Base-by-base conservation (phyloP, 2,888 invertebrate genomes). In the Troides aeacus region DNA sequence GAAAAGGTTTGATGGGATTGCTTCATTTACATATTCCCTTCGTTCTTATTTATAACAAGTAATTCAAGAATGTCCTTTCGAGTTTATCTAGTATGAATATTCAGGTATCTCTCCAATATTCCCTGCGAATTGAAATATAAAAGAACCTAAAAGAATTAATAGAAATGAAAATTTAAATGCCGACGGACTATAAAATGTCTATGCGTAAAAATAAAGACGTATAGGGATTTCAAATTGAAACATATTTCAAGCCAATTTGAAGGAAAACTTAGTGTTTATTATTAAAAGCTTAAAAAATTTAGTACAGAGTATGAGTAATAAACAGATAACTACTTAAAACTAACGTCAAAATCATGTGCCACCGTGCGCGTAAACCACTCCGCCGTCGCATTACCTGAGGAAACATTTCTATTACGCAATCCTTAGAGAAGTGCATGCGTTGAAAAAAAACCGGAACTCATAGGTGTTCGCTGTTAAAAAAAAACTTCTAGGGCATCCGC, bases 401-500 rank as follows among this genome's bases (percentile, higher is more conserved):
- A 10, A 61, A 69, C 62, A 68, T 67, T 71, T 66, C 71, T 75
- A 79, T 89, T 88, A 86, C 88, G 88, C 86, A 88, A 88, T 76
- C 73, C 24, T 64, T 73, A 70, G 73, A 76, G 73, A 75, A 69
- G 75, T 71, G 71, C 68, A 60, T 72, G 66, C 53, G 72, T 72
- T 73, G 66, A 70, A 72, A 77, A 78, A 81, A 79, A 62, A 69
- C 71, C 77, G 76, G 74, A 80, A 80, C 79, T 74, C 77, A 74
- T 74, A 81, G 73, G 74, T 81, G 72, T 73, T 71, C 66, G 59
- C 62, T 64, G 61, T 69, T 72, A 82, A 81, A 83, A 84, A 81
- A 83, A 84, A 86, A 87, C 83, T 87, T 88, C 86, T 87, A 87
- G 80, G 85, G 85, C 82, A 82, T 84, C 83, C 78, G 78, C 80